Evolutionary conservation across 1,140 invertebrate genomes (phyloP), one percentile per base, ranked within the genome.

Genomic region (Drosophila subobscura): DNA sequence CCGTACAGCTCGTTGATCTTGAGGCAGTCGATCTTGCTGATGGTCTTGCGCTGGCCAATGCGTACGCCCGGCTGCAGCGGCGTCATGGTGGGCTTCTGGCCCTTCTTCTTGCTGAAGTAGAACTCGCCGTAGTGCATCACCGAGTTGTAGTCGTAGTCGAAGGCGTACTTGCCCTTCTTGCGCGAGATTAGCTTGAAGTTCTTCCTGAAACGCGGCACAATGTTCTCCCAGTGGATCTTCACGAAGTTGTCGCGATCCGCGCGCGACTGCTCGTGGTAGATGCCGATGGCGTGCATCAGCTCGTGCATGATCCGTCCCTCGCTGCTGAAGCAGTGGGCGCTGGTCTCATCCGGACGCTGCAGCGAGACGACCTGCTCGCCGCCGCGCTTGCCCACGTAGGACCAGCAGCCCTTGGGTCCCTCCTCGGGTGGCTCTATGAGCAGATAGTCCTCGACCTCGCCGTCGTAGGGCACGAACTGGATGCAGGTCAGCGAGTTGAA

Each of bases 231-330:
- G 42, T 94, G 92, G 22, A 98, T 94, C 5, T 88, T 93, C 0
- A 98, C 94, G 76, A 94, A 96, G 45, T 95, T 93, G 80, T 97
- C 97, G 5, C 97, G 92, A 80, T 98, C 97, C 1, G 92, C 93
- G 7, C 97, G 93, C 55, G 95, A 97, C 78, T 98, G 97, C 77
- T 98, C 97, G 91, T 98, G 97, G 85, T 96, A 94, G 89, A 98
- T 97, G 1, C 97, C 97, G 20, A 96, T 89, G 1, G 95, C 95
- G 77, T 98, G 97, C 93, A 97, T 95, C 56, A 98, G 91, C 89
- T 98, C 97, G 84, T 98, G 97, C 58, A 96, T 92, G 7, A 96
- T 93, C 0, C 96, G 96, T 0, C 96, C 95, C 66, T 95, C 94
- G 74, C 95, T 95, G 27, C 92, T 91, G 50, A 91, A 90, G 78